Conservation (phyloP, 1,140 invertebrate species). For the Bombus picipes region DNA sequence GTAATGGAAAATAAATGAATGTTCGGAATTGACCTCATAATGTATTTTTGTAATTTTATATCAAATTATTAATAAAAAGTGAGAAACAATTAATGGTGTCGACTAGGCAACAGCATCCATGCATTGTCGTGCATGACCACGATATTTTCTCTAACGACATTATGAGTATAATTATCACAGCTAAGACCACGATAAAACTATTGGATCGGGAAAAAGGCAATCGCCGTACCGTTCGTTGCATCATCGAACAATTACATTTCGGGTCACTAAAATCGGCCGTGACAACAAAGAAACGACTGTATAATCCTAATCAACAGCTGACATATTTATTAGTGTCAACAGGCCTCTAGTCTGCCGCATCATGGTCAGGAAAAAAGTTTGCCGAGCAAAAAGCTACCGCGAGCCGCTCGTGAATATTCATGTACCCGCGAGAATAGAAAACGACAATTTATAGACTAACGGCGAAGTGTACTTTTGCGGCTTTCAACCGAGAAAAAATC, state of each 20-base stretch:
- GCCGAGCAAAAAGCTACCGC: neutral
- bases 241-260: neutral
- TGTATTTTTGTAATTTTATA: too few relatives aligned
- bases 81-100: neutral
- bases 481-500: constrained; percentile 7
- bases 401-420: constrained; percentile 22
- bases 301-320: neutral
- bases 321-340: constrained; percentile 17
- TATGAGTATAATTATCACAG: neutral
- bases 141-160: neutral
- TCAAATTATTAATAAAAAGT: neutral
- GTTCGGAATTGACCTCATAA: too few relatives aligned
- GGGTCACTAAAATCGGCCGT: neutral
- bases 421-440: neutral
- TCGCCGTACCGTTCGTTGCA: neutral
- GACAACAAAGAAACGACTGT: too few relatives aligned
- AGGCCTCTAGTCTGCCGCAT: too few relatives aligned
- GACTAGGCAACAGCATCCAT: neutral
- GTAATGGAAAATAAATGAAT: too few relatives aligned
- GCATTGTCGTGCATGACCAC: neutral
- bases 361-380: too few relatives aligned
- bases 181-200: neutral
- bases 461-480: neutral
- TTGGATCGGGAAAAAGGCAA: neutral
- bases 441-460: constrained; percentile 9